These are phyloP conservation scores for Lepidonotus clava DNA, from an alignment of 2,888 invertebrate genomes.

Conservation along the genomic window DNA sequence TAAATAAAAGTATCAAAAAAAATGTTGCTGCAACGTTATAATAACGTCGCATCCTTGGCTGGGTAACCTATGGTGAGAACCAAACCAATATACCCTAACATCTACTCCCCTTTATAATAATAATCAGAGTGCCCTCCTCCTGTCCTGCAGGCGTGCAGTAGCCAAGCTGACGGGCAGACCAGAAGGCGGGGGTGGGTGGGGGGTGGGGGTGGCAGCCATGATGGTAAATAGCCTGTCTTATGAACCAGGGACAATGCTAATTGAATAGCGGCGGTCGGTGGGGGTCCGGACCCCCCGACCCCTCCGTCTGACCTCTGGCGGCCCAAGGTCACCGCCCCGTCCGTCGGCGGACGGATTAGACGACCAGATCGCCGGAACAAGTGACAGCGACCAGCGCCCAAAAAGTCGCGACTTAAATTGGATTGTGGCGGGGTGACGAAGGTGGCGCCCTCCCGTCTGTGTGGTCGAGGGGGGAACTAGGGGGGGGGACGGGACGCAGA, in stretches of 20 bases:
- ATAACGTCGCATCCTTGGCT: no score
- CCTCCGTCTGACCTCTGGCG: not conserved
- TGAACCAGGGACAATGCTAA: slow-evolving; percentile 46
- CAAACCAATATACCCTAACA: no score
- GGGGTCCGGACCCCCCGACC: not conserved
- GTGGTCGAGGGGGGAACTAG: slow-evolving; percentile 48
- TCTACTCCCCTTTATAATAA: no score
- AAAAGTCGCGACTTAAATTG: slow-evolving; percentile 20
- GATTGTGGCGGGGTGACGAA: slow-evolving; percentile 46
- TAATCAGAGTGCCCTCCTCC: no score
- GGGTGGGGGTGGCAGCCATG: not conserved
- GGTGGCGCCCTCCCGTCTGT: slow-evolving; percentile 49
- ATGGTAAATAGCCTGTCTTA: slow-evolving; percentile 26
- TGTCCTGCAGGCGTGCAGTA: no score
- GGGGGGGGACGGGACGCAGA: not conserved
- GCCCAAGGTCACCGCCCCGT: slow-evolving; percentile 7
- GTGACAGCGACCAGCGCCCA: slow-evolving; percentile 35
- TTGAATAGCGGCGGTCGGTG: slow-evolving; percentile 22
- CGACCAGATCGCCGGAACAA: not conserved
- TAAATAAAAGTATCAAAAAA: no score
- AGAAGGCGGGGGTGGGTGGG: not conserved
- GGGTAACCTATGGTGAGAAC: no score
- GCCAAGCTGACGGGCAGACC: no score
- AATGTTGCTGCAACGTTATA: no score
- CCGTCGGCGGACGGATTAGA: slow-evolving; percentile 46